phyloP scores from a whole-genome alignment of 2,888 invertebrate species.

The Artemia sinica region DNA sequence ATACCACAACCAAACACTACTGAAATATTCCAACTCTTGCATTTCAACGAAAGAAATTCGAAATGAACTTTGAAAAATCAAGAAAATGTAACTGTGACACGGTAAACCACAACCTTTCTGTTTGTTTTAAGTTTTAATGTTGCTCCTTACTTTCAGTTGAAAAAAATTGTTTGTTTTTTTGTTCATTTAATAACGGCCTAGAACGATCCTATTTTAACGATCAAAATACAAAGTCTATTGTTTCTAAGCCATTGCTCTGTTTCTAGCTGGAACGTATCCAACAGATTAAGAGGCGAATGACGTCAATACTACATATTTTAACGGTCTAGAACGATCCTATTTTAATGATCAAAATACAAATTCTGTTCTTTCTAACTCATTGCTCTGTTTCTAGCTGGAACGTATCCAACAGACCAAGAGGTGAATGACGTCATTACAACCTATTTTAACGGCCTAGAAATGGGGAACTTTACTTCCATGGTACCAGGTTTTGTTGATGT shows the following conservation, averaged over 20 bases:
- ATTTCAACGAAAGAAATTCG: no score
- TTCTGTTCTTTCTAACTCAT: background rate
- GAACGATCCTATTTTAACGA: background rate
- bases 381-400: background rate
- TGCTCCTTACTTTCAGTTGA: no score
- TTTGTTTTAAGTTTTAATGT: no score
- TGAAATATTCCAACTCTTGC: no score
- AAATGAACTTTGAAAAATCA: no score
- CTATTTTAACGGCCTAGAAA: slow-evolving; percentile 32
- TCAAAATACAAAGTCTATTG: background rate
- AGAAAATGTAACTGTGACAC: no score
- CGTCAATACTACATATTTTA: slow-evolving; percentile 33
- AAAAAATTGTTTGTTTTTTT: no score
- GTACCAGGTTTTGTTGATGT: slow-evolving; percentile 38
- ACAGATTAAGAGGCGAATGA: no score
- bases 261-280: no score
- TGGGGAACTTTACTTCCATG: slow-evolving; percentile 33
- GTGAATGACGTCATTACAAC: slow-evolving; percentile 33
- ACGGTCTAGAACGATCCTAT: background rate
- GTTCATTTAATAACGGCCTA: no score
- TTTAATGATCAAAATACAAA: background rate
- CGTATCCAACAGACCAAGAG: slow-evolving; percentile 30
- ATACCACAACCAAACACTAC: no score
- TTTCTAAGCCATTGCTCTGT: background rate
- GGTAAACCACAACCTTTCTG: no score